Evolutionary conservation across 2,888 invertebrate species (phyloP).

Genomic region (Apotomis betuletana): DNA sequence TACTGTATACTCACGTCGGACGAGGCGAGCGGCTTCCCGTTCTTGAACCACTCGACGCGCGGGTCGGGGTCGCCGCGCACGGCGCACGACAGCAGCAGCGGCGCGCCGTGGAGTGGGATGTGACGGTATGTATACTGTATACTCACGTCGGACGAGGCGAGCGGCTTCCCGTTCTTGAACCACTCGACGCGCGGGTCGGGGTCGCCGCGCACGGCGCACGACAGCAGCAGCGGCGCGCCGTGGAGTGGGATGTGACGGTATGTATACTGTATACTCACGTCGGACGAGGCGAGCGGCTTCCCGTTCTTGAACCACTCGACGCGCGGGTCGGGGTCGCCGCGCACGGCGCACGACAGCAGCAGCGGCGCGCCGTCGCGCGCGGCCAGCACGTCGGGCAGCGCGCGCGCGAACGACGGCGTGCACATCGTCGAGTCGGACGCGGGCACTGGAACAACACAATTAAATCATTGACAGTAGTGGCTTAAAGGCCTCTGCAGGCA

Average conservation of each 20-base stretch:
- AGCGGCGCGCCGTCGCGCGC: conserved; percentile 95
- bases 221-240: conserved; percentile 93
- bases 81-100: conserved; percentile 90
- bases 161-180: conserved; percentile 92
- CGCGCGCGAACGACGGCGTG: conserved; percentile 92
- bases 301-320: conserved; percentile 95
- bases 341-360: conserved; percentile 91
- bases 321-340: conserved; percentile 96
- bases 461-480: no score
- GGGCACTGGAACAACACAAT: conserved; percentile 84
- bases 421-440: conserved; percentile 94
- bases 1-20: conserved; percentile 59
- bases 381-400: conserved; percentile 88
- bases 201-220: conserved; percentile 93
- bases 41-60: conserved; percentile 94
- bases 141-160: conserved; percentile 70
- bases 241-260: conserved; percentile 57
- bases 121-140: no score
- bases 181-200: conserved; percentile 96
- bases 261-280: conserved; percentile 52
- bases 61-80: conserved; percentile 97
- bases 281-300: conserved; percentile 81
- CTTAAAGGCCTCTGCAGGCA: no score
- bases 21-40: conserved; percentile 86
- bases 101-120: conserved; percentile 86